A percentile compares a stretch with the other conserved stretches of the same genome.
These are phyloP conservation scores for Bedellia somnulentella DNA, from an alignment of 2,888 invertebrate genomes.

Conservation along the genomic window DNA sequence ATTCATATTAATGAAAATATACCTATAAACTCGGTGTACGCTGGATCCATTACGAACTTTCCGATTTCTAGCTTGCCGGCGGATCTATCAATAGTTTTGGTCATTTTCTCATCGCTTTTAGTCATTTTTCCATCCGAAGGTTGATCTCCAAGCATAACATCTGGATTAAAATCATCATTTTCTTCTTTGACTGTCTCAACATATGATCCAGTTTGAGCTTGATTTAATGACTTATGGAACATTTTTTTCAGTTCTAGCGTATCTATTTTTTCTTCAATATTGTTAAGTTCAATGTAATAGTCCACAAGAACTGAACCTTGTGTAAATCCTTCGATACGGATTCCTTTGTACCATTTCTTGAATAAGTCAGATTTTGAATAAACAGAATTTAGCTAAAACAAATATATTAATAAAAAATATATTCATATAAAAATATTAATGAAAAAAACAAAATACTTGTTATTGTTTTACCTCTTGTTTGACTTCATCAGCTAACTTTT, in stretches of 20 bases:
- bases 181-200: slow-evolving; percentile 29
- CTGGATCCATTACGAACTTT: slow-evolving; percentile 80
- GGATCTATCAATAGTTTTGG: slow-evolving; percentile 52
- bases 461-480: slow-evolving; percentile 68
- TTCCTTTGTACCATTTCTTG: slow-evolving; percentile 81
- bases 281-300: slow-evolving; percentile 81
- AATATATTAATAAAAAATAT: slow-evolving; percentile 5
- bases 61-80: slow-evolving; percentile 74
- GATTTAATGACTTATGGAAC: slow-evolving; percentile 65
- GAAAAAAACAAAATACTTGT: slow-evolving; percentile 4
- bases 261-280: slow-evolving; percentile 70
- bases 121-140: slow-evolving; percentile 48
- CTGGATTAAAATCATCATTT: slow-evolving; percentile 32
- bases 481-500: slow-evolving; percentile 77
- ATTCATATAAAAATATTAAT: not conserved
- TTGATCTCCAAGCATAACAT: slow-evolving; percentile 48
- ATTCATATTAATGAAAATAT: no score
- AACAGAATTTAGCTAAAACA: slow-evolving; percentile 77
- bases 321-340: slow-evolving; percentile 86
- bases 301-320: slow-evolving; percentile 87
- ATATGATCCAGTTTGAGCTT: slow-evolving; percentile 52
- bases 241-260: slow-evolving; percentile 72
- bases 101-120: slow-evolving; percentile 49
- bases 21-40: slow-evolving; percentile 89
- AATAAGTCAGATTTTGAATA: slow-evolving; percentile 75